Evolutionary conservation across 2,113 vertebrate genomes (phyloP), one percentile per base, ranked within the genome.

Genomic region (Centropus unirufus): DNA sequence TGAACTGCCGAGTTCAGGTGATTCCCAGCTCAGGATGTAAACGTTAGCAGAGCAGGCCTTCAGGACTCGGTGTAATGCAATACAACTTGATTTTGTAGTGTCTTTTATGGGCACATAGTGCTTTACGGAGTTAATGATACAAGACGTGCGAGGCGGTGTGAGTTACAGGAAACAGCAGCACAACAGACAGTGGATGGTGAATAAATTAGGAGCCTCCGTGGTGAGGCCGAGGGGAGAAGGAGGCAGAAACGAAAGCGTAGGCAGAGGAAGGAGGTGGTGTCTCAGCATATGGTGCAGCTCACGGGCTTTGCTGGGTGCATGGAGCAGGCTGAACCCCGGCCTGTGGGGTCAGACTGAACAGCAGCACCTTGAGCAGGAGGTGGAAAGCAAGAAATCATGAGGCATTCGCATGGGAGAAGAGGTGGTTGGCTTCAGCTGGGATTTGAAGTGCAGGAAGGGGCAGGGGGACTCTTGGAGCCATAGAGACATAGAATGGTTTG

Each of bases 191-290:
- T 0, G 72, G 4, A 1, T 6, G 77, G 83, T 19, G 74, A 95
- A 70, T 70, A 78, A 92, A 96, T 95, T 14, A 86, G 91, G 77
- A 93, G 55, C 54, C 93, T 90, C 64, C 2, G 16, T 40, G 4
- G 8, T 34, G 63, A 1, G 0, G 36, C 2, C 6, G 3, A 67
- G 70, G 74, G 36, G 20, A 76, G 64, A 73, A 34, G 51, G 74
- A 64, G 67, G 69, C 6, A n/a, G 87, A 66, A 84, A 63, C 34
- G 14, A 9, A 54, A 63, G 74, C 46, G 1, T 2, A 7, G 1
- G 2, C 8, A 14, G 54, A 20, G 55, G 89, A 58, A 46, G 42
- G 62, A 83, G 63, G 40, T 5, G 29, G 54, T 34, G 68, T 74
- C 18, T 69, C 9, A 75, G 27, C 19, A 51, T 5, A 5, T 4